phyloP scores from a whole-genome alignment of 2,113 vertebrate genomes.

The Columba janthina region DNA sequence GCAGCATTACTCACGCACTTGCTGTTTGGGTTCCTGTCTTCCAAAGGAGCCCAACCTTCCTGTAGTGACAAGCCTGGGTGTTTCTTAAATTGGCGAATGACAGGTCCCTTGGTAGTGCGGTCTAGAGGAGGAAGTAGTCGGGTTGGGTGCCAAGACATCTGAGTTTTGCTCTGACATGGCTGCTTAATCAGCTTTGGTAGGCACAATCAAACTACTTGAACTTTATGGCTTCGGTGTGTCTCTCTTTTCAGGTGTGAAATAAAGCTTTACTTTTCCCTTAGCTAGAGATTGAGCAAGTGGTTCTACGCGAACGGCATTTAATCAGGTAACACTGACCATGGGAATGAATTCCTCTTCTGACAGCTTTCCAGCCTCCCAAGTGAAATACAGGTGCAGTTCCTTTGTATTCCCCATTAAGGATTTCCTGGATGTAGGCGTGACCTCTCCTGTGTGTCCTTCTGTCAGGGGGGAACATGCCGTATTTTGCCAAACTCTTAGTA shows the following conservation, averaged over 20 bases:
- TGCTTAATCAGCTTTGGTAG: not conserved
- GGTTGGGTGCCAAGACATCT: not conserved
- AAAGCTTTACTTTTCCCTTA: not conserved
- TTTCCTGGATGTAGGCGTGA: not conserved
- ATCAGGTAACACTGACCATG: not conserved
- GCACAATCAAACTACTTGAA: not conserved
- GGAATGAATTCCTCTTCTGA: not conserved
- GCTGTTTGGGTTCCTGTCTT: not conserved
- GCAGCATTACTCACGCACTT: not conserved
- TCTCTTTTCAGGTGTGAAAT: not conserved
- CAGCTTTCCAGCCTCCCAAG: not conserved
- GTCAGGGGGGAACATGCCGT: rapidly evolving
- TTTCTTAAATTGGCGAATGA: not conserved
- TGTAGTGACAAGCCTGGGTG: not conserved
- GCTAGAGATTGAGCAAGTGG: not conserved
- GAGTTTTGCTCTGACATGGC: not conserved
- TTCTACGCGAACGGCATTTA: not conserved
- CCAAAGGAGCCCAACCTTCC: not conserved
- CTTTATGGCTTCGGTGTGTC: not conserved
- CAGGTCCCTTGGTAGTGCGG: not conserved
- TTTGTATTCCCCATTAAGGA: not conserved
- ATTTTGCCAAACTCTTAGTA: not conserved
- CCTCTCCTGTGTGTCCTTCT: not conserved
- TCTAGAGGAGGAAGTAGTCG: not conserved
- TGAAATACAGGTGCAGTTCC: not conserved